phyloP scores from a whole-genome alignment of 2,888 invertebrate genomes.

The Synanthedon myopaeformis region DNA sequence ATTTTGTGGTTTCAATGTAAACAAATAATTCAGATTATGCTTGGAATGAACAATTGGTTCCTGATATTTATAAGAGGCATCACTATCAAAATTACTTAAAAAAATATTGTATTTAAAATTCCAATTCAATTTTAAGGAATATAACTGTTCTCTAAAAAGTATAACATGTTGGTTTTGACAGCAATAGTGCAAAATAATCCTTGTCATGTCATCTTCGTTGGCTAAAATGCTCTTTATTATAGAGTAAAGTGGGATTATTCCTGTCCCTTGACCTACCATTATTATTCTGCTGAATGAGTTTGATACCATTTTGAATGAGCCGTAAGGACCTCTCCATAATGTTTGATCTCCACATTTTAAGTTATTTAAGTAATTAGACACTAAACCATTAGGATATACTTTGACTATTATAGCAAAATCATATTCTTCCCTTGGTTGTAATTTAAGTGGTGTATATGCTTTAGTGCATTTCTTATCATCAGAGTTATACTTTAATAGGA shows the following conservation, averaged over 20 bases:
- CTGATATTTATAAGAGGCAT: conserved; percentile 46
- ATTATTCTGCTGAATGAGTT: conserved; percentile 50
- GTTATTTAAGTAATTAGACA: conserved; percentile 66
- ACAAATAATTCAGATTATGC: conserved; percentile 38
- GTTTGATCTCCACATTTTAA: conserved; percentile 61
- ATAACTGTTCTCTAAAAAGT: conserved; percentile 72
- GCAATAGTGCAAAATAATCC: conserved; percentile 73
- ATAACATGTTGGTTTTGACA: conserved; percentile 69
- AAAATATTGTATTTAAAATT: conserved; percentile 78
- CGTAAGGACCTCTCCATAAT: conserved; percentile 81
- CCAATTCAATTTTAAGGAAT: conserved; percentile 74
- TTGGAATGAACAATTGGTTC: conserved; percentile 55
- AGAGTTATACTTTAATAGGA: conserved; percentile 36
- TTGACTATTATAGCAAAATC: conserved; percentile 74
- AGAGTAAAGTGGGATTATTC: conserved; percentile 77
- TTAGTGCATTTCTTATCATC: conserved; percentile 25
- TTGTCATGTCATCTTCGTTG: conserved; percentile 76
- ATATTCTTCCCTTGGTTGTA: conserved; percentile 13
- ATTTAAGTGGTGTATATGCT: conserved; percentile 51
- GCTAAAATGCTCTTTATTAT: conserved; percentile 72
- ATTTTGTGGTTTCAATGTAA: conserved; percentile 27
- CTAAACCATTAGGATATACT: conserved; percentile 66
- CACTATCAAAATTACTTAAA: conserved; percentile 34
- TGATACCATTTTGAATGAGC: conserved; percentile 58
- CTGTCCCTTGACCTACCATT: conserved; percentile 78